Evolutionary conservation across 2,797 vertebrate genomes (phyloP).

Genomic region (Cynopterus sphinx): DNA sequence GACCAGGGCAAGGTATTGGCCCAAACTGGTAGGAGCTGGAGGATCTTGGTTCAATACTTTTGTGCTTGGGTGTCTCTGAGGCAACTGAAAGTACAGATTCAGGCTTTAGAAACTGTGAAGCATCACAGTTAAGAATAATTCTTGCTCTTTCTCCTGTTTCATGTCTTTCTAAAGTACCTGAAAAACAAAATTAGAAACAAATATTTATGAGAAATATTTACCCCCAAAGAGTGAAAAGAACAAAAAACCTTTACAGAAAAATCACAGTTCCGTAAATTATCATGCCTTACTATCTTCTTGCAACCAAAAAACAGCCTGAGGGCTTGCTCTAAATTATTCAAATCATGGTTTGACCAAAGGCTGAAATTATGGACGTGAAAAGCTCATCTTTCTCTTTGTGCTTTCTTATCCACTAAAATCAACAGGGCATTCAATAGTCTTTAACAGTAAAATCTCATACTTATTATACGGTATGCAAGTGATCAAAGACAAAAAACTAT

Average conservation of each 20-base stretch:
- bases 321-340: conserved; percentile 48
- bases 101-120: conserved; percentile 81
- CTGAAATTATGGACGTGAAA: conserved; percentile 36
- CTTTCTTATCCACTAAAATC: conserved; percentile 46
- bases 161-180: conserved; percentile 86
- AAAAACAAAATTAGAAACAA: conserved; percentile 52
- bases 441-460: conserved; percentile 45
- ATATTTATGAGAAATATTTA: conserved; percentile 21
- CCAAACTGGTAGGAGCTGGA: conserved; percentile 74
- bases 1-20: conserved; percentile 6
- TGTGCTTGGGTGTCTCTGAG: conserved; percentile 72
- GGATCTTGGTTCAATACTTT: conserved; percentile 66
- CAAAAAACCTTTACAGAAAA: neutral
- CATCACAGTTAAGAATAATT: conserved; percentile 85
- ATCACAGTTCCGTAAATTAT: neutral
- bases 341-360: conserved; percentile 8
- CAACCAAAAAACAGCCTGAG: neutral
- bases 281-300: neutral
- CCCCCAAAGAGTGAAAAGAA: neutral
- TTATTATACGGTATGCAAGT: conserved; percentile 54
- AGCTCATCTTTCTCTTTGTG: neutral
- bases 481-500: conserved; percentile 74
- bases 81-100: conserved; percentile 67
- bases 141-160: conserved; percentile 87
- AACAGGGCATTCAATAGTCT: conserved; percentile 31